A percentile compares a stretch with the other conserved stretches of the same genome.
These are phyloP conservation scores for Phataginus tetradactyla DNA, from an alignment of 2,797 vertebrate genomes.

Conservation along the genomic window DNA sequence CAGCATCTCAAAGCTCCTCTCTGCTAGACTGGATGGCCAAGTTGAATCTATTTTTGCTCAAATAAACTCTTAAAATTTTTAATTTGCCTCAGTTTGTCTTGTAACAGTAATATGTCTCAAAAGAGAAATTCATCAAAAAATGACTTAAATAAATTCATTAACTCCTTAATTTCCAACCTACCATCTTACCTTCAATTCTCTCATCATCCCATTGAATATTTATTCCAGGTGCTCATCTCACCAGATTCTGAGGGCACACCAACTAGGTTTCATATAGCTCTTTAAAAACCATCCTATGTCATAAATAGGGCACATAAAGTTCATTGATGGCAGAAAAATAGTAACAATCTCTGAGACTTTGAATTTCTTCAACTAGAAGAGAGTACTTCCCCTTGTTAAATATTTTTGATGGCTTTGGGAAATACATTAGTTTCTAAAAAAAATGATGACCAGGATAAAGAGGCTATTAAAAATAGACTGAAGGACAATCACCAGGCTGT, in stretches of 20 bases:
- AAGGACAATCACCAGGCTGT: conserved; percentile 67
- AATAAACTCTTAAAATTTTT: not conserved
- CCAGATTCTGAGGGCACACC: not conserved
- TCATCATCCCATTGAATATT: not conserved
- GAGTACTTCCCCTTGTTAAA: not conserved
- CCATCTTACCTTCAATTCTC: not conserved
- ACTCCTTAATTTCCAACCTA: not conserved
- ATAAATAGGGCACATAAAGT: not conserved
- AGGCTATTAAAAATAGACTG: conserved; percentile 77
- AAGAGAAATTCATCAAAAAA: not conserved
- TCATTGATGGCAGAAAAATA: not conserved
- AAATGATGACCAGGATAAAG: conserved; percentile 77
- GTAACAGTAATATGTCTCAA: not conserved
- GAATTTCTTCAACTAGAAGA: not conserved
- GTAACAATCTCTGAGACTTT: not conserved
- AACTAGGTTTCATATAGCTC: not conserved
- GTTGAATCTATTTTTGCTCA: not conserved
- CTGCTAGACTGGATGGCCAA: not conserved
- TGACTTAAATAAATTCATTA: not conserved
- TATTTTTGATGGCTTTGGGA: conserved; percentile 49
- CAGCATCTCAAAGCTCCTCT: not conserved
- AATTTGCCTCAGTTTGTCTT: conserved; percentile 9
- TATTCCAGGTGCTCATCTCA: not conserved
- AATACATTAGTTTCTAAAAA: conserved; percentile 73
- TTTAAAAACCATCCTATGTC: not conserved